Base-by-base conservation (phyloP, 2,797 vertebrate genomes). In the Enteromius trimaculatus region DNA sequence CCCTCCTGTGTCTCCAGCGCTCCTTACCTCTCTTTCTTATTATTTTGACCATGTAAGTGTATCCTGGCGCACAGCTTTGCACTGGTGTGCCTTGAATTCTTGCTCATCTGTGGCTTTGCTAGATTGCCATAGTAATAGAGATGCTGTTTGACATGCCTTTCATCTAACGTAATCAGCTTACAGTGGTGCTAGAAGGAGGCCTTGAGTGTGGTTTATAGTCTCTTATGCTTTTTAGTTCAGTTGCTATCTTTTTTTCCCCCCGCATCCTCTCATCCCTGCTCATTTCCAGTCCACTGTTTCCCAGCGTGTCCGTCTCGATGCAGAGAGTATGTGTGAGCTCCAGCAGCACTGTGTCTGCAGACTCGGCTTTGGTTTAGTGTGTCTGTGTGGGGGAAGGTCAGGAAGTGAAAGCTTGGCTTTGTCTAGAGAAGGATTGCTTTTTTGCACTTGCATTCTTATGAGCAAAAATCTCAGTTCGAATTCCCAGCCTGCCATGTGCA, bases 131-230 rank as follows among this genome's bases (percentile, higher is more conserved):
- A n/a, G 72, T 72, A 72, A 84, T 78, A 77, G 49, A 62, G 47
- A 81, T 86, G 75, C 75, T 84, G 75, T 80, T 60, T 80, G 87
- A 82, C 82, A 86, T 85, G 55, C 29, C 76, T 23, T 66, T 82
- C 75, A 79, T 79, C 81, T 76, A 71, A 85, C 23, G 21, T 84
- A 88, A 86, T 83, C 71, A 68, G 21, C 72, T 72, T 29, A 39
- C 64, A 65, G 49, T 80, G 66, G 44, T 42, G 70, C 23, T 84
- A 69, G 75, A 80, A 39, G 64, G 42, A 74, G 49, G 6, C 78
- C 31, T 82, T 80, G 77, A 68, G 72, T 72, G 79, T 53, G 47
- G 51, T 75, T 81, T 60, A 31, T 77, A 21, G 58, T 82, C 60
- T 34, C 49, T 77, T 26, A 51, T 51, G 39, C 64, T 60, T 37